Base-by-base conservation (phyloP, 1,140 invertebrate genomes). In the Ostrea denselamellosa region DNA sequence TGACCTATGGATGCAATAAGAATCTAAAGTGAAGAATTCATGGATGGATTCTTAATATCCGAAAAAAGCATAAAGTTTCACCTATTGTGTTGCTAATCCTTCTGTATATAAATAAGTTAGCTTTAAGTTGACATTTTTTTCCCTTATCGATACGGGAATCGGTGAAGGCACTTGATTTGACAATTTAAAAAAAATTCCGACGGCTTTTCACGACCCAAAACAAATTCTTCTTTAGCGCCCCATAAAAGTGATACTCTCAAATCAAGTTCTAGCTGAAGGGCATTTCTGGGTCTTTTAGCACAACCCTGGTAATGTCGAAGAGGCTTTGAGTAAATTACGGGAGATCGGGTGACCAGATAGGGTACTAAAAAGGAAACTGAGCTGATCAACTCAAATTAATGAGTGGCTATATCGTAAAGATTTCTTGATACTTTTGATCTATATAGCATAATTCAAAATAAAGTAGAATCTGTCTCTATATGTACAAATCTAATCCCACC, bases 201-300 rank as follows among this genome's bases (percentile, higher is more conserved):
- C 65, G 9, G n/a, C 12, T 77, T 34, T 77, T 77, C 25, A 77
- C 68, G 25, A 34, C 28, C 28, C 68, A 44, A 77, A 62, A 62
- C 56, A 62, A 44, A 44, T 14, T 58, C 56, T 58, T 58, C 56
- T 14, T 56, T 62, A 62, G 58, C 58, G 58, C 22, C 22, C 22
- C 22, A 71, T 77, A 77, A 77, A 14, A 77, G 9, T 77, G 68
- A 77, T 77, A 77, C 22, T 77, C 14, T 77, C 68, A 4, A 9
- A 34, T 77, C 7, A 77, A 77, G 25, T 28, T 34, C 68, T 34
- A 9, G 68, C 68, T 25, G 9, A 77, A 34, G 68, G 68, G 68
- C 25, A 77, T 77, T 77, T 77, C 28, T 34, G 56, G 68, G 10
- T 77, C 68, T 77, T 71, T 77, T 77, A 77, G 68, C 68, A 77